Base-by-base conservation (phyloP, 2,888 invertebrate species). In the Archips crataeganus region DNA sequence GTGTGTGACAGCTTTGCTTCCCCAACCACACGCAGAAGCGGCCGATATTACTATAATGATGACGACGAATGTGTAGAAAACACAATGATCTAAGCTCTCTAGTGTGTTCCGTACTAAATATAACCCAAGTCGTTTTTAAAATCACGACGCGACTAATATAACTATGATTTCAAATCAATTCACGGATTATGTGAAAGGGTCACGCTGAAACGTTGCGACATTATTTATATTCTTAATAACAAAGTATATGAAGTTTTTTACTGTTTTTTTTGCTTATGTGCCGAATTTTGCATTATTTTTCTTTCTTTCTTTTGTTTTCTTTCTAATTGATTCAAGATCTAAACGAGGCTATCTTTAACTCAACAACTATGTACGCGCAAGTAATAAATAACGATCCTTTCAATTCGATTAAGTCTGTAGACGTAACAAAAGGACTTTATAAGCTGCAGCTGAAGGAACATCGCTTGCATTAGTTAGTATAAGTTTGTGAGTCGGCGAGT, bases 401-500 rank as follows among this genome's bases (percentile, higher is more conserved):
- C 63, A 36, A 65, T 15, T 54, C 36, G 68, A 72, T 66, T 59
- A 65, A 62, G 23, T 68, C 67, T 47, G 39, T 32, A 36, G n/a
- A 39, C 67, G 62, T 68, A 72, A 62, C 51, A 57, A 54, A 47
- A 69, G 51, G 49, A 73, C 47, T 69, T 68, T 73, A 60, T 57
- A 69, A 63, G 39, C 62, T 63, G 63, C 60, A 73, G 34, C 54
- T 23, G 69, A 69, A 73, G 68, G 59, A 47, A 57, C 63, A 75
- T 78, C 75, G 71, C 77, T 75, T 75, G 76, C 77, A 79, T 77
- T 77, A 80, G 82, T 81, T 77, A 80, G 82, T 81, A 81, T 80
- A 80, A 78, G 82, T 81, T 79, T 85, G 83, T 82, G 82, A 84
- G 82, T 85, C 80, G 81, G 83, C 81, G 79, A 81, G 81, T 84